Conservation (phyloP, 2,888 invertebrate genomes). For the Lymantria dispar region DNA sequence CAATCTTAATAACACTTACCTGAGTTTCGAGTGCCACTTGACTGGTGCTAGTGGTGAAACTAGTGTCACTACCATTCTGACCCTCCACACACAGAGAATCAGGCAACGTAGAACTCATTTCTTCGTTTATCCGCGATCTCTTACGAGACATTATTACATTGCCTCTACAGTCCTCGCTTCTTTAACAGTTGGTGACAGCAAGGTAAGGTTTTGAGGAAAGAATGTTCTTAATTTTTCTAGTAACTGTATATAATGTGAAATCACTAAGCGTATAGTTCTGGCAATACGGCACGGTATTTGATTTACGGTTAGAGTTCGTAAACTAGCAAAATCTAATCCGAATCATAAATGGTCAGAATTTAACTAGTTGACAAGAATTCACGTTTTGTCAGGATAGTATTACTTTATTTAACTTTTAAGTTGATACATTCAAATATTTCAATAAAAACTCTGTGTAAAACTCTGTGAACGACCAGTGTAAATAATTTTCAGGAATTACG, state of each 20-base stretch:
- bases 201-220: constrained; percentile 5
- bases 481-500: constrained; percentile 22
- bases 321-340: constrained; percentile 7
- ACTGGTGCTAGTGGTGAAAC: constrained; percentile 49
- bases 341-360: not conserved
- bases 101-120: constrained; percentile 59
- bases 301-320: constrained; percentile 21
- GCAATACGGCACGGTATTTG: constrained; percentile 12
- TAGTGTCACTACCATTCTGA: constrained; percentile 59
- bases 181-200: constrained; percentile 6
- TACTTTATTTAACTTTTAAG: not conserved
- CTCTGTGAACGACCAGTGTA: constrained; percentile 11
- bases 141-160: constrained; percentile 77
- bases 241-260: not conserved
- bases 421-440: not conserved
- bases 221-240: constrained; percentile 13
- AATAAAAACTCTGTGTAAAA: not conserved
- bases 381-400: not conserved
- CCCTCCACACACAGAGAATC: constrained; percentile 50
- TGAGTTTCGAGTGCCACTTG: constrained; percentile 37
- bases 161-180: constrained; percentile 22
- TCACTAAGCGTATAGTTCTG: constrained; percentile 2
- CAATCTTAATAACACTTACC: constrained; percentile 38
- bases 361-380: not conserved
- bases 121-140: constrained; percentile 54